These are phyloP conservation scores for Caenorhabditis becei DNA, from an alignment of 2,888 invertebrate species.

Conservation along the genomic window DNA sequence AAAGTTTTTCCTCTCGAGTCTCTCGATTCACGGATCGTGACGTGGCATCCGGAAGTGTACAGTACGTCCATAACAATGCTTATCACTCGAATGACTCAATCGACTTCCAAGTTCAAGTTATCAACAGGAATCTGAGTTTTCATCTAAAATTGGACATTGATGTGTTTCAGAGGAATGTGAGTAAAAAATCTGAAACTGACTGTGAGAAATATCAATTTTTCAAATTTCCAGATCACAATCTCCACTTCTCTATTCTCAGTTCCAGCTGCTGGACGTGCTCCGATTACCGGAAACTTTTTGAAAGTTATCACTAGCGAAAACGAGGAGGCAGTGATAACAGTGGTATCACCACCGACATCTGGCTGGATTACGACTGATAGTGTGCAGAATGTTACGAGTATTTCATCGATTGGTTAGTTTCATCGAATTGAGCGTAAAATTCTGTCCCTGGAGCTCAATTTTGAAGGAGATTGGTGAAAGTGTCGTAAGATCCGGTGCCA, in stretches of 20 bases:
- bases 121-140: conserved; percentile 38
- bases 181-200: not conserved
- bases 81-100: conserved; percentile 59
- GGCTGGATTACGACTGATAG: conserved; percentile 66
- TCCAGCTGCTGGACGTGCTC: conserved; percentile 58
- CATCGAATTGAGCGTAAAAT: no score
- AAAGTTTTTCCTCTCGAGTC: conserved; percentile 47
- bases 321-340: conserved; percentile 62
- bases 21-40: conserved; percentile 51
- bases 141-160: conserved; percentile 53
- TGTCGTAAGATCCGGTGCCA: no score
- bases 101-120: conserved; percentile 42
- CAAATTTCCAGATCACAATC: conserved; percentile 56
- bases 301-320: conserved; percentile 65
- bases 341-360: conserved; percentile 58
- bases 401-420: conserved; percentile 35
- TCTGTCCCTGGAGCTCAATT: no score
- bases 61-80: conserved; percentile 62
- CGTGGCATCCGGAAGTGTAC: conserved; percentile 55
- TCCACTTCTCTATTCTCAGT: conserved; percentile 56
- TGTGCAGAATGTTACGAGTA: conserved; percentile 39
- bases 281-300: conserved; percentile 49
- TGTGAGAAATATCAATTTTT: not conserved
- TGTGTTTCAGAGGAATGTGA: conserved; percentile 56
- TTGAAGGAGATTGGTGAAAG: no score